A percentile compares a stretch with the other conserved stretches of the same genome.
These are phyloP conservation scores for Patella caerulea DNA, from an alignment of 2,888 invertebrate genomes.

Conservation along the genomic window DNA sequence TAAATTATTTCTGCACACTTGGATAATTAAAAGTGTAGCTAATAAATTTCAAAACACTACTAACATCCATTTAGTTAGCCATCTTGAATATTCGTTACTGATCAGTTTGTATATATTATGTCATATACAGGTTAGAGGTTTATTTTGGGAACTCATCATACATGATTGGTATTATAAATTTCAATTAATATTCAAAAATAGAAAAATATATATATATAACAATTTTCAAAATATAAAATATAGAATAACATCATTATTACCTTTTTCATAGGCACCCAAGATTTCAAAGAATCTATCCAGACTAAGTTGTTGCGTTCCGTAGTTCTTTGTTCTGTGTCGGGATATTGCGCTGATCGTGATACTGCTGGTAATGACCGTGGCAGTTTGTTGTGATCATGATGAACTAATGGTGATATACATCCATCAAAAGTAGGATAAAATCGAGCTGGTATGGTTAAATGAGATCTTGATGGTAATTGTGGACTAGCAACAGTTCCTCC, in stretches of 20 bases:
- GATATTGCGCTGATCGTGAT: neutral
- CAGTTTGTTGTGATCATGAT: neutral
- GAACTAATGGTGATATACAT: neutral
- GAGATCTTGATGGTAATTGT: constrained; percentile 9
- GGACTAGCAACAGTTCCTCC: constrained; percentile 16
- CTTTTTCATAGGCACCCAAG: constrained; percentile 56
- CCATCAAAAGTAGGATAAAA: neutral
- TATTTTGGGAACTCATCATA: too few species aligned
- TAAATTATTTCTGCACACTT: too few species aligned
- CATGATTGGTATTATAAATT: too few species aligned
- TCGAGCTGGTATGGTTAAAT: neutral
- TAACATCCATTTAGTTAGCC: too few species aligned
- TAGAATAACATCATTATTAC: constrained; percentile 26
- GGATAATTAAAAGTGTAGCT: too few species aligned
- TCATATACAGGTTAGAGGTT: too few species aligned
- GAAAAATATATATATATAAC: too few species aligned
- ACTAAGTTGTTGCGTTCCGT: constrained; percentile 37
- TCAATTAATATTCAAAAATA: too few species aligned
- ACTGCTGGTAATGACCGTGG: constrained; percentile 13
- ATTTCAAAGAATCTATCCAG: constrained; percentile 57
- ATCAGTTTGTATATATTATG: too few species aligned
- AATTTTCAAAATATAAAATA: too few species aligned
- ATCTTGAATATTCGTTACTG: too few species aligned
- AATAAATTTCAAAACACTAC: too few species aligned
- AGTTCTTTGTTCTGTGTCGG: neutral